Base-by-base conservation (phyloP, 2,113 vertebrate species). In the Sinocyclocheilus rhinocerous region DNA sequence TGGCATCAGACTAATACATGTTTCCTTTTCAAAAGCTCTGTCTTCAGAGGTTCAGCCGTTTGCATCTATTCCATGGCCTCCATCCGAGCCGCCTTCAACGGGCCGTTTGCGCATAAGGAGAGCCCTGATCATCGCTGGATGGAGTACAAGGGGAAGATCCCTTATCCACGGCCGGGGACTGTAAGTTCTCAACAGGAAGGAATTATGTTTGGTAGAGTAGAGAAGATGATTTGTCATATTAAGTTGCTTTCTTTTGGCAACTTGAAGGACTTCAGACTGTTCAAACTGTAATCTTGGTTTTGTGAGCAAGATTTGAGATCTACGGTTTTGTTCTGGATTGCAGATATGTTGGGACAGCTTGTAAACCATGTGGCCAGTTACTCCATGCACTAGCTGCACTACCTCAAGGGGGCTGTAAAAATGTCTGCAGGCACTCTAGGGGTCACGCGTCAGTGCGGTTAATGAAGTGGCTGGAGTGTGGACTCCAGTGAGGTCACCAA, bases 21-120 rank as follows among this genome's bases (percentile, higher is more conserved):
- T 76, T 86, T 88, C 85, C 86, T 0, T 0, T 15, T 87, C 39
- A 82, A 87, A 78, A 96, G 96, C 0, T 95, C 95, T 0, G 88
- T 97, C 18, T 97, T 97, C 75, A 92, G 89, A 0, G 96, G 96
- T 39, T 97, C 96, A 0, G 96, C 96, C 0, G 94, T 97, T 72
- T 97, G 96, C 0, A 59, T 96, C 16, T 97, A 93, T 90, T 94
- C 95, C 88, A 95, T 96, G 96, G 95, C 95, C 0, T 95, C 96
- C 0, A 92, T 97, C 86, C 92, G 96, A 6, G 95, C 95, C 0
- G 95, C 95, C 20, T 97, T 97, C 93, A 96, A 94, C 0, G 96
- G 96, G 2, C 95, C 96, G 1, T 97, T 96, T 0, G 95, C 96
- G 0, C 96, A 97, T 63, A 96, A 95, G 86, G 96, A 97, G 36